Percentiles rank a stretch among this genome's conserved stretches.
These are phyloP conservation scores for Ateles fusciceps DNA, from an alignment of 2,797 vertebrate genomes.

Conservation along the genomic window DNA sequence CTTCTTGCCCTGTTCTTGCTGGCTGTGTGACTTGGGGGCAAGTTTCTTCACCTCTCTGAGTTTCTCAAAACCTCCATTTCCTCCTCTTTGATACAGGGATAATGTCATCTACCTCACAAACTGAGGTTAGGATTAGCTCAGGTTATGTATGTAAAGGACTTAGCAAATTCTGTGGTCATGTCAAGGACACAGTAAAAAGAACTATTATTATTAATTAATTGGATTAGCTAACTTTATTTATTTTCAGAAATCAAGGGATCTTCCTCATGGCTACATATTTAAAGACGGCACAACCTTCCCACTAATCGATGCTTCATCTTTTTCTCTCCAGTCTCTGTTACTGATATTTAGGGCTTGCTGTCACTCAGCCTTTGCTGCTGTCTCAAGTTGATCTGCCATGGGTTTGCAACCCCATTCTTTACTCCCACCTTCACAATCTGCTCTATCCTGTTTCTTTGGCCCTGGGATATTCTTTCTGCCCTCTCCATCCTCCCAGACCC, in stretches of 20 bases:
- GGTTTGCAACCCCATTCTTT: background rate
- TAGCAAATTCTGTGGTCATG: background rate
- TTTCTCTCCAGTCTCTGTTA: background rate
- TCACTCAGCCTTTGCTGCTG: background rate
- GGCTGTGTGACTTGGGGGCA: background rate
- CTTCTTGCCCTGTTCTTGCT: background rate
- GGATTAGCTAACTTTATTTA: background rate
- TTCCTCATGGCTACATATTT: background rate
- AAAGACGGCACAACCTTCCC: background rate
- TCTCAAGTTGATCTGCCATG: background rate
- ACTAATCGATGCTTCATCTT: accelerated
- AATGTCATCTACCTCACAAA: background rate
- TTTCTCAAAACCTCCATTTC: background rate
- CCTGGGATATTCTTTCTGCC: too few relatives aligned
- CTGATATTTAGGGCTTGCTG: background rate
- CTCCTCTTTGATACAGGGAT: background rate
- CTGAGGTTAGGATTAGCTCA: background rate
- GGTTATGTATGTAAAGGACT: background rate
- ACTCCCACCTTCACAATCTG: accelerated
- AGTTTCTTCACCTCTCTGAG: constrained; percentile 13
- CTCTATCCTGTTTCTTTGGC: background rate
- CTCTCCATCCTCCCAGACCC: background rate
- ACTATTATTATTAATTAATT: background rate
- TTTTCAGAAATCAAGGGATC: constrained; percentile 6
- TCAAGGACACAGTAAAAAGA: background rate